Conservation (phyloP, 2,888 invertebrate genomes). For the Synanthedon tipuliformis region DNA sequence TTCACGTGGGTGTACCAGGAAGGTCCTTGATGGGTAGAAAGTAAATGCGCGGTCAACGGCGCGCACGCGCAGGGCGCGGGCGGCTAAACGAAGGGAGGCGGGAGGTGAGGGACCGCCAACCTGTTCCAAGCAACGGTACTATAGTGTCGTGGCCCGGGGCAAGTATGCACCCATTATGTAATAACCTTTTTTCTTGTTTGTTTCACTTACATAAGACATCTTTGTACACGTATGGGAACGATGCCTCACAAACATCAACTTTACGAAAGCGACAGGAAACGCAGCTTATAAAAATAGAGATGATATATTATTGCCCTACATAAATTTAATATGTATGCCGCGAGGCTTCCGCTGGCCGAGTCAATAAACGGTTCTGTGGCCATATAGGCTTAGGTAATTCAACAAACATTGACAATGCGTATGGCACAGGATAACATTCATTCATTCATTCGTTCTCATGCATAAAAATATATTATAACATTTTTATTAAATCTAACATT, state of each 20-base stretch:
- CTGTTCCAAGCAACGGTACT: constrained; percentile 63
- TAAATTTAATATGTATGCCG: constrained; percentile 33
- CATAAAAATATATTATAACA: no score
- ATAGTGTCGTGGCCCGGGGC: constrained; percentile 39
- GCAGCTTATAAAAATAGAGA: constrained; percentile 30
- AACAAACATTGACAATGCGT: not conserved
- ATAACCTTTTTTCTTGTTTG: constrained; percentile 39
- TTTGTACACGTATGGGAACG: no score
- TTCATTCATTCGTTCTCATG: constrained; percentile 11
- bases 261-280: not conserved
- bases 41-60: constrained; percentile 53
- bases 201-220: no score
- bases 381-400: constrained; percentile 3
- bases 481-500: no score
- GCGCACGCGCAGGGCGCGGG: constrained; percentile 26
- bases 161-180: constrained; percentile 64
- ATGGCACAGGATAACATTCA: constrained; percentile 9
- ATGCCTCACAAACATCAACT: no score
- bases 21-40: constrained; percentile 66
- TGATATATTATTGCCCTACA: constrained; percentile 29
- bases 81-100: constrained; percentile 6
- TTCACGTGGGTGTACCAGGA: constrained; percentile 27
- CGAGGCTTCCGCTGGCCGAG: constrained; percentile 41
- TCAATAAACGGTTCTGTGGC: constrained; percentile 28
- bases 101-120: constrained; percentile 37